A percentile compares a stretch with the other conserved stretches of the same genome.
Evolutionary conservation across 2,113 vertebrate genomes (phyloP).

Genomic region (human (Homo sapiens)): GRCh38 chr20:7987001-7987500

Average conservation of each 20-base stretch:
- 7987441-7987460: neutral
- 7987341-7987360: constrained; percentile 89
- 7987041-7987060: neutral
- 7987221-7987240: constrained; percentile 29
- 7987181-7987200: neutral
- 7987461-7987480: neutral
- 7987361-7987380: constrained; percentile 89
- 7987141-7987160: constrained; percentile 3
- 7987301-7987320: constrained; percentile 89
- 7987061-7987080: constrained; percentile 28
- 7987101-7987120: constrained; percentile 12
- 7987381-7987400: constrained; percentile 88
- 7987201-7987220: constrained; percentile 1
- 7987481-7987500: constrained; percentile 1
- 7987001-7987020: neutral
- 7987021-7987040: neutral
- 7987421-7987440: neutral
- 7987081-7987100: neutral
- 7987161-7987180: neutral
- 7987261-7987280: neutral
- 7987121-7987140: constrained; percentile 10
- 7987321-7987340: constrained; percentile 88
- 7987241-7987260: neutral
- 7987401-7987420: constrained; percentile 33
- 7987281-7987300: constrained; percentile 90